Percentiles rank a stretch among this genome's conserved stretches.
Conservation (phyloP, 2,888 invertebrate species). For the Ferdinandea cuprea region DNA sequence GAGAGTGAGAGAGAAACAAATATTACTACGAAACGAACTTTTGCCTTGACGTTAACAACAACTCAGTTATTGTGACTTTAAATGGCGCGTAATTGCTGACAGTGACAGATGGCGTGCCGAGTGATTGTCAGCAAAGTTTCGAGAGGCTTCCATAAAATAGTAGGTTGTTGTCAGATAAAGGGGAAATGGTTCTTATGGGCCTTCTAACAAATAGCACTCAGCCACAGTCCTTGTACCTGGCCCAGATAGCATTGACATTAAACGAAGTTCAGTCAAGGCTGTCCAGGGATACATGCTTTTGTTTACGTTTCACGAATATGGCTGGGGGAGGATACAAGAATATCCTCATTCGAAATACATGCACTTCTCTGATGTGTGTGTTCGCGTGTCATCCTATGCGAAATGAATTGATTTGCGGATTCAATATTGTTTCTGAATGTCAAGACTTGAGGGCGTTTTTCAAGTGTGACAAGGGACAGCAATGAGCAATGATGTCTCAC, state of each 20-base stretch:
- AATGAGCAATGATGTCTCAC: too few species aligned
- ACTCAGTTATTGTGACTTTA: slow-evolving; percentile 2
- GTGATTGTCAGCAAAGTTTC: slow-evolving; percentile 4
- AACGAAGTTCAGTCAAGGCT: slow-evolving; percentile 3
- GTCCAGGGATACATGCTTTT: slow-evolving; percentile 8
- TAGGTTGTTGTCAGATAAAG: not conserved
- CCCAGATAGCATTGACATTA: slow-evolving; percentile 6
- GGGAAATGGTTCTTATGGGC: not conserved
- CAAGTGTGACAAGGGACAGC: not conserved
- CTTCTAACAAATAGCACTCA: slow-evolving; percentile 4
- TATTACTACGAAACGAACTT: slow-evolving; percentile 22
- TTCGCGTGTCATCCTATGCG: not conserved
- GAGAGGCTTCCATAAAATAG: not conserved
- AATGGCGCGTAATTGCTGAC: slow-evolving; percentile 46
- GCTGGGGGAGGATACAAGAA: not conserved
- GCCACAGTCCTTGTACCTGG: not conserved
- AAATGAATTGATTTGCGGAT: slow-evolving; percentile 26
- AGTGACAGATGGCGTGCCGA: slow-evolving; percentile 42
- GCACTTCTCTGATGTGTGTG: not conserved
- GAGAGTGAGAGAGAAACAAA: too few species aligned
- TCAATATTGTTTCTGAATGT: slow-evolving; percentile 34
- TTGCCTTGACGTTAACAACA: slow-evolving; percentile 6
- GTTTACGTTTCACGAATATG: not conserved
- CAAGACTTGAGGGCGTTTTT: slow-evolving; percentile 1
- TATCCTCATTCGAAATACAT: not conserved